Percentiles rank a stretch among this genome's conserved stretches.
Evolutionary conservation across 35 echinoderm and acorn worm genomes (phyloP).

Genomic region (Apostichopus japonicus): DNA sequence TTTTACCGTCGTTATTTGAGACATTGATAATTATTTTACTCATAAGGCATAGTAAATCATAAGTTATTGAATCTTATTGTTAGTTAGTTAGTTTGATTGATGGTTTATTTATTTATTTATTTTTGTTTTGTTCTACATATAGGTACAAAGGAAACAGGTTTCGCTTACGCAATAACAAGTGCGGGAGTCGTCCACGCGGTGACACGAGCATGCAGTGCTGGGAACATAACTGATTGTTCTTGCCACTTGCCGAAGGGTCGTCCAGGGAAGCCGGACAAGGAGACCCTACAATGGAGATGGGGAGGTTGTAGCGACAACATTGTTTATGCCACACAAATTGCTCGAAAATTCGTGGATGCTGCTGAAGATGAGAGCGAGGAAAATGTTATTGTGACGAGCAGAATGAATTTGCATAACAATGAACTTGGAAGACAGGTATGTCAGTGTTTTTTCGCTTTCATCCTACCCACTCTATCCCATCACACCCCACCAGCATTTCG

Average conservation of each 20-base stretch:
- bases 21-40: too few relatives aligned
- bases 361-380: constrained; percentile 27
- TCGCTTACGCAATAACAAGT: constrained; percentile 92
- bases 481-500: not conserved
- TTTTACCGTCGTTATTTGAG: too few relatives aligned
- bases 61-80: too few relatives aligned
- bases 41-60: too few relatives aligned
- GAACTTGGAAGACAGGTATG: constrained; percentile 91
- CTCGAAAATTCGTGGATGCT: constrained; percentile 89
- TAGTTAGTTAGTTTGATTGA: too few relatives aligned
- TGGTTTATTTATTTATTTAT: too few relatives aligned
- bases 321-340: constrained; percentile 67
- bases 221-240: constrained; percentile 89
- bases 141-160: constrained; percentile 93
- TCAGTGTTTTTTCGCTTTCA: not conserved
- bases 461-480: not conserved
- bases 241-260: constrained; percentile 62
- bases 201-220: constrained; percentile 74
- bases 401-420: constrained; percentile 99
- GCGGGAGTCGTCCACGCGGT: constrained; percentile 93
- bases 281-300: constrained; percentile 77
- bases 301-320: constrained; percentile 95
- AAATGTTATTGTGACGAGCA: constrained; percentile 46
- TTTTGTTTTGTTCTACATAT: not conserved
- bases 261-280: constrained; percentile 47